phyloP scores from a whole-genome alignment of 2,888 invertebrate species.

The Sinohyriopsis cumingii region DNA sequence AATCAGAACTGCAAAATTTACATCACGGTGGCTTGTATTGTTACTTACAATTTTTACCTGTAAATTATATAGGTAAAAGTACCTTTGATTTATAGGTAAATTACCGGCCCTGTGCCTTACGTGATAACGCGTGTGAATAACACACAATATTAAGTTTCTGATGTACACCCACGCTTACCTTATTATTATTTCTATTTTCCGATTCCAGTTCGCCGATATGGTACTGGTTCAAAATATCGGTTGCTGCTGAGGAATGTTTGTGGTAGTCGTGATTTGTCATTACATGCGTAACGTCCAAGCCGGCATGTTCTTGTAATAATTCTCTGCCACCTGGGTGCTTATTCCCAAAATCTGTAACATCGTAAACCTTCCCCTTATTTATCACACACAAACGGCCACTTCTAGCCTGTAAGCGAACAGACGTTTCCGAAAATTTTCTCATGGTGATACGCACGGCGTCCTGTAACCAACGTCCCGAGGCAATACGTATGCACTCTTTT shows the following conservation, averaged over 20 bases:
- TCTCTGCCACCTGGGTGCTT: slow-evolving; percentile 63
- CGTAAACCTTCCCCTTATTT: slow-evolving; percentile 52
- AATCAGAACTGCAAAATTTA: too few species aligned
- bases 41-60: too few species aligned
- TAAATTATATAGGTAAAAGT: too few species aligned
- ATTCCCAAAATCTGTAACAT: slow-evolving; percentile 62
- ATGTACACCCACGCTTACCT: slow-evolving; percentile 12
- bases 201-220: slow-evolving; percentile 45
- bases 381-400: slow-evolving; percentile 47
- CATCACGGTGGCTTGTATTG: too few species aligned
- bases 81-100: too few species aligned
- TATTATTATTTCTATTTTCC: not conserved
- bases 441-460: slow-evolving; percentile 1
- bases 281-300: slow-evolving; percentile 54
- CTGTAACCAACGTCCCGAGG: too few species aligned
- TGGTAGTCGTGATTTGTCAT: slow-evolving; percentile 53
- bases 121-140: too few species aligned
- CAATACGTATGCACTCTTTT: too few species aligned
- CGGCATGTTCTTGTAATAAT: slow-evolving; percentile 49
- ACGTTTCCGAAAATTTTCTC: slow-evolving; percentile 21
- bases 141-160: too few species aligned
- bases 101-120: too few species aligned
- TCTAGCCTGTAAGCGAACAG: slow-evolving; percentile 34
- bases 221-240: slow-evolving; percentile 59
- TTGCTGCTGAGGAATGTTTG: slow-evolving; percentile 60